phyloP scores from a whole-genome alignment of 2,888 invertebrate species.

The Entomobrya multifasciata region DNA sequence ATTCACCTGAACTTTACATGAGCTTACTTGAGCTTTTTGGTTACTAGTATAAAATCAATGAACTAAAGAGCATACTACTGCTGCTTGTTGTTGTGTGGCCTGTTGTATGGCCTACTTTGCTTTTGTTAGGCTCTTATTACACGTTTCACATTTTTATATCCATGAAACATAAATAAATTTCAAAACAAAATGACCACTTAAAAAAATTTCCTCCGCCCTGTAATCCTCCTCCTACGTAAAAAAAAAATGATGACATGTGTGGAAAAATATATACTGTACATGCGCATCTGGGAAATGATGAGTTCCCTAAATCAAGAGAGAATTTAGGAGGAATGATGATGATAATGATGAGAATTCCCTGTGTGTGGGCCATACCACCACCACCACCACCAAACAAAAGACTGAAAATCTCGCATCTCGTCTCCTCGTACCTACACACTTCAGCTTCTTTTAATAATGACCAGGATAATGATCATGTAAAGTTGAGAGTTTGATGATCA shows the following conservation, averaged over 20 bases:
- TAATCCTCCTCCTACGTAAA: constrained; percentile 41
- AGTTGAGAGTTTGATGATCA: neutral
- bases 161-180: neutral
- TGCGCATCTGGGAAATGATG: constrained; percentile 2
- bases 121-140: neutral
- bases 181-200: constrained; percentile 19
- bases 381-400: neutral
- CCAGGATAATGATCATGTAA: constrained; percentile 37
- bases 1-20: no score
- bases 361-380: constrained; percentile 43
- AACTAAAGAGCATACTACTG: no score
- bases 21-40: no score
- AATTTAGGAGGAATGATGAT: neutral
- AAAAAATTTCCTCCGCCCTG: constrained; percentile 10
- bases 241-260: constrained; percentile 32
- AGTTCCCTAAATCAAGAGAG: no score
- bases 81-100: constrained; percentile 34
- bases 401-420: neutral
- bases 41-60: no score
- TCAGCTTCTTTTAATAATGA: constrained; percentile 26
- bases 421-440: neutral
- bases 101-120: neutral
- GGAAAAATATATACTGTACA: no score
- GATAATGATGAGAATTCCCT: neutral
- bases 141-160: constrained; percentile 12